Percentiles rank a stretch among this genome's conserved stretches.
These are phyloP conservation scores for Uropetala carovei DNA, from an alignment of 2,888 invertebrate species.

Conservation along the genomic window DNA sequence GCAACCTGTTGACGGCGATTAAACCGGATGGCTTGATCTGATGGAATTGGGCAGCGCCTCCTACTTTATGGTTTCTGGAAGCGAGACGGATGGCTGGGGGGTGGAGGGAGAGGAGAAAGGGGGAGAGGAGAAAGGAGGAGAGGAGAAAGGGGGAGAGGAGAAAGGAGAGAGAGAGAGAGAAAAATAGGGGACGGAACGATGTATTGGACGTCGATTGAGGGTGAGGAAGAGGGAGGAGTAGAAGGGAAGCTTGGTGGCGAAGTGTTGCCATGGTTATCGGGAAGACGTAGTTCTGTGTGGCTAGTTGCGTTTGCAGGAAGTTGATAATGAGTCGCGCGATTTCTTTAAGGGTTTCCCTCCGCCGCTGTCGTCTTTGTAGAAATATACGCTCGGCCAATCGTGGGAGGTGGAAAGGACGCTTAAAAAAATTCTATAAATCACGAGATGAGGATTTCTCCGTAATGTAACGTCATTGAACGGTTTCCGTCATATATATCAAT, in stretches of 20 bases:
- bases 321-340: conserved; percentile 55
- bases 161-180: background rate
- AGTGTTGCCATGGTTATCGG: conserved; percentile 51
- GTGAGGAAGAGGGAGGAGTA: background rate
- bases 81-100: background rate
- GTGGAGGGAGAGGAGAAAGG: background rate
- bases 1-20: conserved; percentile 60
- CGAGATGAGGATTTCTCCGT: background rate
- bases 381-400: background rate
- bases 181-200: background rate
- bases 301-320: conserved; percentile 56
- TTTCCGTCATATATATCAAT: too few species aligned
- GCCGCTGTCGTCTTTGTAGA: background rate
- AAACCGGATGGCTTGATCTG: conserved; percentile 41
- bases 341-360: conserved; percentile 20
- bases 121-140: background rate
- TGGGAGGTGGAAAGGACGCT: background rate
- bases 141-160: background rate
- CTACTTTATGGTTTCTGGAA: conserved; percentile 57
- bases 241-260: background rate
- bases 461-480: background rate
- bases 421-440: background rate
- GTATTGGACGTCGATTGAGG: background rate
- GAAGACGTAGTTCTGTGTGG: conserved; percentile 61
- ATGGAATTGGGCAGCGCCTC: conserved; percentile 46